Percentiles rank a stretch among this genome's conserved stretches.
These are phyloP conservation scores for Urocyon cinereoargenteus DNA, from an alignment of 2,797 vertebrate species.

Conservation along the genomic window DNA sequence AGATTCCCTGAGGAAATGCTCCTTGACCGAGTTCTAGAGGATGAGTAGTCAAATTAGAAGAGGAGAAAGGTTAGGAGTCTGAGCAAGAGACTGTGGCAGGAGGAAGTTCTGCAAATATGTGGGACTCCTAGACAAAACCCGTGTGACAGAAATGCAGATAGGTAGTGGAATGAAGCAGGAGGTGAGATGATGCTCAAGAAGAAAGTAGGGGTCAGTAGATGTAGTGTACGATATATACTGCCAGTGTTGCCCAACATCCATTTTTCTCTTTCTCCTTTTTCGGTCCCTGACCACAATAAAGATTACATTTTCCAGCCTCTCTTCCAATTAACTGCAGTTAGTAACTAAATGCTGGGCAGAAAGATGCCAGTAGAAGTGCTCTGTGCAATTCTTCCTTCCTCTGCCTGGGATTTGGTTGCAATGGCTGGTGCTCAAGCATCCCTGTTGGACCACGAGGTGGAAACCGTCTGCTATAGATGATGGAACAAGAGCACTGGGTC, in stretches of 20 bases:
- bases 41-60: neutral
- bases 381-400: neutral
- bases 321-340: neutral
- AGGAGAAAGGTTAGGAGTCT: neutral
- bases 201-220: neutral
- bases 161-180: neutral
- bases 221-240: neutral
- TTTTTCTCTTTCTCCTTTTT: neutral
- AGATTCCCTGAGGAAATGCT: neutral
- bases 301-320: neutral
- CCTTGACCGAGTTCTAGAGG: neutral
- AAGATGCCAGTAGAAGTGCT: neutral
- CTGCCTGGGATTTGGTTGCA: neutral
- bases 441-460: neutral
- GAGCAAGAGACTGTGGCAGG: neutral
- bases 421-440: neutral
- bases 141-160: neutral
- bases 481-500: neutral
- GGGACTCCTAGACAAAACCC: neutral
- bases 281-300: neutral
- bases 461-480: neutral
- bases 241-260: neutral
- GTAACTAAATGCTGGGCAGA: neutral
- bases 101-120: neutral
- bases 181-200: neutral